Base-by-base conservation (phyloP, 1,140 invertebrate species). In the Cecropterus lyciades region DNA sequence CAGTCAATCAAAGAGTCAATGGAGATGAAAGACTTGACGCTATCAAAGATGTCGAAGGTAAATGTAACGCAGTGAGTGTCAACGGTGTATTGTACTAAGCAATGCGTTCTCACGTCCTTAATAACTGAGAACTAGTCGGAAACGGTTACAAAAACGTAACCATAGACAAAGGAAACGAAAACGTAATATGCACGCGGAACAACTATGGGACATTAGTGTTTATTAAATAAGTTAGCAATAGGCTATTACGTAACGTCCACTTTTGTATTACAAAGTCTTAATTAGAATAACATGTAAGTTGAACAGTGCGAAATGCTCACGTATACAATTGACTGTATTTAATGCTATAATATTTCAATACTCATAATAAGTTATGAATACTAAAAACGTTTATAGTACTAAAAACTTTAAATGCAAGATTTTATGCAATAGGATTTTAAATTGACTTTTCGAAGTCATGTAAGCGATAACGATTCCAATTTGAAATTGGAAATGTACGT, bases 71-170 rank as follows among this genome's bases (percentile, higher is more conserved):
- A 40, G 72, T 73, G 70, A 72, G 66, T 63, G 69, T 69, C 60
- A 67, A 37, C 67, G 59, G 52, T 24, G 60, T 65, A 65, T 70
- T 63, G 65, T 70, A 52, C 13, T 27, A 20, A 42, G 48, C 60
- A 57, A 52, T 30, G 59, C 52, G 40, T 87, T 85, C 85, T 75
- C 85, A 87, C 85, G 82, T 87, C 73, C 80, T 70, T 84, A 85
- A 85, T 87, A 83, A 80, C 72, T 71, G 75, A 78, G 72, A 71
- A 71, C 57, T 75, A 75, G 77, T 84, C 78, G 85, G 80, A 87
- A 85, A 85, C 70, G 66, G 69, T 83, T 83, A 81, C 80, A 87
- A 87, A 87, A 85, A 87, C 80, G 76, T 57, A 82, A 78, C 60
- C 60, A 72, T 74, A 79, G 78, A 85, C 85, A 83, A 84, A 85